A percentile compares a stretch with the other conserved stretches of the same genome.
These are phyloP conservation scores for Hippolais icterina DNA, from an alignment of 2,113 vertebrate genomes.

Conservation along the genomic window DNA sequence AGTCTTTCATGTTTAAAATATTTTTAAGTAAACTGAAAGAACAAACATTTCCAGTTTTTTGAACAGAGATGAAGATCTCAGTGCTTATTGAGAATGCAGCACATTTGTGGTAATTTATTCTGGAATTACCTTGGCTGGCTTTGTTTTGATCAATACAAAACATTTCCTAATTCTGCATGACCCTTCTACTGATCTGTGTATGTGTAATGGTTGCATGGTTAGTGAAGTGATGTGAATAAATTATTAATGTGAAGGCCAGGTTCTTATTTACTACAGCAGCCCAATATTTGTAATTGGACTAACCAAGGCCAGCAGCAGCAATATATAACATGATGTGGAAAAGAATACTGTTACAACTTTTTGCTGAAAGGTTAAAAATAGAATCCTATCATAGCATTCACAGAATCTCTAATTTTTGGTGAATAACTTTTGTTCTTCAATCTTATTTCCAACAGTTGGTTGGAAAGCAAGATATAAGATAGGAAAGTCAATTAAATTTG, in stretches of 20 bases:
- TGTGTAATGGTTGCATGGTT: not conserved
- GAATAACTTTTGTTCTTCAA: not conserved
- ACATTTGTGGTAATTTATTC: not conserved
- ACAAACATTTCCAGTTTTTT: not conserved
- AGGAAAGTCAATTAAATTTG: not conserved
- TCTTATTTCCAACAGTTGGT: not conserved
- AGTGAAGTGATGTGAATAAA: conserved; percentile 20
- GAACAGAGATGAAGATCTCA: not conserved
- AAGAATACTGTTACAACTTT: not conserved
- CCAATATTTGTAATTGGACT: not conserved
- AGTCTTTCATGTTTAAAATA: not conserved
- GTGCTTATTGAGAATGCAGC: not conserved
- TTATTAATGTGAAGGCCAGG: conserved; percentile 41
- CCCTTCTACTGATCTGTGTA: conserved; percentile 8
- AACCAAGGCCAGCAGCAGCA: not conserved
- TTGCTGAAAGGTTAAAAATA: not conserved
- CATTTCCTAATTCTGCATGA: conserved; percentile 17
- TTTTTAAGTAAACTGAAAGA: not conserved
- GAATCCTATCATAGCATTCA: accelerated
- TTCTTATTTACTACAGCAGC: not conserved
- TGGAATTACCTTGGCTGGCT: not conserved
- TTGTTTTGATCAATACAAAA: conserved; percentile 45
- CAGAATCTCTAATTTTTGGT: not conserved
- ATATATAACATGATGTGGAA: not conserved
- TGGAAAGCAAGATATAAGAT: not conserved